A percentile compares a stretch with the other conserved stretches of the same genome.
phyloP scores from a whole-genome alignment of 2,888 invertebrate genomes.

The Pterostichus niger region DNA sequence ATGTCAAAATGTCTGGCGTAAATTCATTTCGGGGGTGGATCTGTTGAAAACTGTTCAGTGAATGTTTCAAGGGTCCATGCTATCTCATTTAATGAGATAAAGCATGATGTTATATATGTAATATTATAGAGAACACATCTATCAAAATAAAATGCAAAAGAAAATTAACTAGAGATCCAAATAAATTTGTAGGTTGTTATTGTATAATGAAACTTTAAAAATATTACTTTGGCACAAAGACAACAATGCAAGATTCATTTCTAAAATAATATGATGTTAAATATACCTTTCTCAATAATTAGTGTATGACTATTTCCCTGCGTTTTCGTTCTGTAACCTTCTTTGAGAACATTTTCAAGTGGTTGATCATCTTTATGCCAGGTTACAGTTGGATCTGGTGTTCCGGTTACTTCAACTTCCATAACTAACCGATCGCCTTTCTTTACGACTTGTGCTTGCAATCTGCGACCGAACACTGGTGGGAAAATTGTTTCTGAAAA shows the following conservation, averaged over 20 bases:
- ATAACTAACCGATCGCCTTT: conserved; percentile 85
- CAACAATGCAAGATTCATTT: conserved; percentile 65
- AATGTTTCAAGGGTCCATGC: too few species aligned
- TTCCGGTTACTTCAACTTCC: conserved; percentile 89
- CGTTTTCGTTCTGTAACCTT: conserved; percentile 80
- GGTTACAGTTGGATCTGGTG: conserved; percentile 85
- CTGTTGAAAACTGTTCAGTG: too few species aligned
- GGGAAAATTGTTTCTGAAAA: conserved; percentile 87
- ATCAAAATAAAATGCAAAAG: too few species aligned
- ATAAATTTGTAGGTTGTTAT: too few species aligned
- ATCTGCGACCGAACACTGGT: conserved; percentile 88
- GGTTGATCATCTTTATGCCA: conserved; percentile 87
- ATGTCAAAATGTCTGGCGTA: too few species aligned
- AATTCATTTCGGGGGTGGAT: too few species aligned
- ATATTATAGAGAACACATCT: too few species aligned
- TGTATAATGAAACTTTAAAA: background rate
- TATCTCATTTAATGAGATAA: too few species aligned
- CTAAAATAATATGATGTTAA: background rate
- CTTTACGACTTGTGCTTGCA: conserved; percentile 87
- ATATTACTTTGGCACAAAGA: conserved; percentile 3
- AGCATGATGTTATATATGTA: too few species aligned
- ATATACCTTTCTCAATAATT: conserved; percentile 85
- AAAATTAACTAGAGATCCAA: too few species aligned
- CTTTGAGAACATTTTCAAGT: conserved; percentile 79
- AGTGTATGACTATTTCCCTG: conserved; percentile 85